Evolutionary conservation across 1,140 invertebrate species (phyloP), one percentile per base, ranked within the genome.

Genomic region (Meloidogyne hapla): DNA sequence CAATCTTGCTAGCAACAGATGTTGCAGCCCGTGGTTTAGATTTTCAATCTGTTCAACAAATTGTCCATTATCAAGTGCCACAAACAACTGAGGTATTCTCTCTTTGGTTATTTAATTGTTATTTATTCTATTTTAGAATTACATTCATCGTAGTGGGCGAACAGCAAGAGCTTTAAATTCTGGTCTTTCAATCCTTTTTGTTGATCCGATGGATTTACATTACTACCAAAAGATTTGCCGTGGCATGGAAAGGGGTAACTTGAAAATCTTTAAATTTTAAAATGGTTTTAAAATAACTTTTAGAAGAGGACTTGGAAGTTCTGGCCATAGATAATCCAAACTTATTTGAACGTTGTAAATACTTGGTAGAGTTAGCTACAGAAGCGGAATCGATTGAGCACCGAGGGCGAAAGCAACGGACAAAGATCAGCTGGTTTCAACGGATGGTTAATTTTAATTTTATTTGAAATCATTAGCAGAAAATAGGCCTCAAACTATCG

Each of bases 31-130:
- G 96, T 78, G 96, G 96, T 62, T 89, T 99, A 33, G 96, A 99
- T 88, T 97, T 99, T 86, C 93, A 94, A 6, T 91, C 92, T 84
- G 92, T 99, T 2, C 91, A 97, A 80, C 94, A 97, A 85, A 95
- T 99, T 4, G 91, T 99, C 82, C 96, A 99, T 88, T 99, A 97
- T 89, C 95, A 99, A 89, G 93, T 96, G 9, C 96, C 96, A 0
- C 91, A 92, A 83, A 97, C 95, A 21, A 92, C 93, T 40, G 95
- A 99, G 90, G 92, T 93, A 79, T 76, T 76, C 70, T 48, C 15
- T 74, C 23, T 25, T 33, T 74, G n/a, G n/a, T n/a, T n/a, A n/a
- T n/a, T n/a, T n/a, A n/a, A n/a, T 68, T 70, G 15, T 42, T 23
- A 9, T 9, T 33, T n/a, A 15, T 45, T 76, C 2, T 0, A 63